Evolutionary conservation across 2,797 vertebrate genomes (phyloP).

Genomic region (Lerista edwardsae): DNA sequence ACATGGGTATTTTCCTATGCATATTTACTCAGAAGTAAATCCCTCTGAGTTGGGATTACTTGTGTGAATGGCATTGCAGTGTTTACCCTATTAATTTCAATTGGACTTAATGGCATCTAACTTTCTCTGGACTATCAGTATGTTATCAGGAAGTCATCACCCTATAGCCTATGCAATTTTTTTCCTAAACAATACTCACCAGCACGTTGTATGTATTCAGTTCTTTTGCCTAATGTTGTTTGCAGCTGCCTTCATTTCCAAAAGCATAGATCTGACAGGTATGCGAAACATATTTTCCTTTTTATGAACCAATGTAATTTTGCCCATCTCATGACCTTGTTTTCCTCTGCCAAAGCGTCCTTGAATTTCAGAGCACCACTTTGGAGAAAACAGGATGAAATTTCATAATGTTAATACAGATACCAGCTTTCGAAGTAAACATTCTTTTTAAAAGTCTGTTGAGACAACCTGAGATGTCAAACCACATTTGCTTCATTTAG

Average conservation of each 20-base stretch:
- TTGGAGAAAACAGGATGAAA: slow-evolving; percentile 21
- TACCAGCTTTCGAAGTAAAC: neutral
- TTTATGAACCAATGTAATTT: neutral
- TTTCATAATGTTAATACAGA: neutral
- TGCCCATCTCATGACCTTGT: neutral
- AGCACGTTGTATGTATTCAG: neutral
- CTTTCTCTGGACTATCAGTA: neutral
- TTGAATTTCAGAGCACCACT: slow-evolving; percentile 10
- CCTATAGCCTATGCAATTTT: neutral
- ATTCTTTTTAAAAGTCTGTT: neutral
- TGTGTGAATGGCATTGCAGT: neutral
- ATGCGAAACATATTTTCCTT: neutral
- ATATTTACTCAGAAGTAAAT: neutral
- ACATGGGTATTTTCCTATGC: neutral
- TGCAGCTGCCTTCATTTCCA: neutral
- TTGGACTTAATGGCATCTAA: neutral
- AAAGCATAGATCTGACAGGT: neutral
- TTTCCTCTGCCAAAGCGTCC: neutral
- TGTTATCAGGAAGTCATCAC: neutral
- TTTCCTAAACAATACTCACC: no score
- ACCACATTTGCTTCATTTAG: neutral
- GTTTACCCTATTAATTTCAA: neutral
- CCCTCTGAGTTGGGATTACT: neutral
- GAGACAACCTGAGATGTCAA: neutral
- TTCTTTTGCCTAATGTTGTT: neutral